These are phyloP conservation scores for Ambastaia sidthimunki DNA, from an alignment of 2,797 vertebrate genomes.

Conservation along the genomic window DNA sequence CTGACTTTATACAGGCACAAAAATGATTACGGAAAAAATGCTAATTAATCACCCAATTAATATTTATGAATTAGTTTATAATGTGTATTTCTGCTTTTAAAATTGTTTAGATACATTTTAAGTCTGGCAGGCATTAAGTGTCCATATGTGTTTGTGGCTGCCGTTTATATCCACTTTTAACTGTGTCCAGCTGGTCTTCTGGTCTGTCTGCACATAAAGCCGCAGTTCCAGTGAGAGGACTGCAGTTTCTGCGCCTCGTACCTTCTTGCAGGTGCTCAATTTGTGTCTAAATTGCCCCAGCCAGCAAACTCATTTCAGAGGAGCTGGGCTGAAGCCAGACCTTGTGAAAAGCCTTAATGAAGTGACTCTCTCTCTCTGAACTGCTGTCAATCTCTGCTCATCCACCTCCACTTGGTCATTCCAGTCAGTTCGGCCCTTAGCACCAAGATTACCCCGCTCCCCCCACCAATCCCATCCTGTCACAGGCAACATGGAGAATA, in stretches of 20 bases:
- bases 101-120: neutral
- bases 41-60: no score
- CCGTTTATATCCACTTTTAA: neutral
- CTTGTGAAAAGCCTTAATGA: slow-evolving; percentile 61
- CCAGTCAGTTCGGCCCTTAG: slow-evolving; percentile 49
- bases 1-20: no score
- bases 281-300: slow-evolving; percentile 63
- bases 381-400: slow-evolving; percentile 59
- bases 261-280: slow-evolving; percentile 58
- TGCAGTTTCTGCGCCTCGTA: slow-evolving; percentile 29
- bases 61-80: neutral
- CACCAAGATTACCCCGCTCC: neutral
- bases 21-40: no score
- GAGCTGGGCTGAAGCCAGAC: slow-evolving; percentile 52
- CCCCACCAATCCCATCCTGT: slow-evolving; percentile 33
- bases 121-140: neutral
- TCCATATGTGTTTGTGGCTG: neutral
- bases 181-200: neutral
- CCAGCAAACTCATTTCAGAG: slow-evolving; percentile 61
- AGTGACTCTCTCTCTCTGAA: slow-evolving; percentile 58
- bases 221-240: slow-evolving; percentile 29
- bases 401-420: slow-evolving; percentile 58
- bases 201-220: slow-evolving; percentile 23
- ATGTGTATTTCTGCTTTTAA: neutral
- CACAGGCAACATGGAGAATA: slow-evolving; percentile 35